A percentile compares a stretch with the other conserved stretches of the same genome.
phyloP scores from a whole-genome alignment of 2,797 vertebrate species.

The Pseudochromis fuscus region DNA sequence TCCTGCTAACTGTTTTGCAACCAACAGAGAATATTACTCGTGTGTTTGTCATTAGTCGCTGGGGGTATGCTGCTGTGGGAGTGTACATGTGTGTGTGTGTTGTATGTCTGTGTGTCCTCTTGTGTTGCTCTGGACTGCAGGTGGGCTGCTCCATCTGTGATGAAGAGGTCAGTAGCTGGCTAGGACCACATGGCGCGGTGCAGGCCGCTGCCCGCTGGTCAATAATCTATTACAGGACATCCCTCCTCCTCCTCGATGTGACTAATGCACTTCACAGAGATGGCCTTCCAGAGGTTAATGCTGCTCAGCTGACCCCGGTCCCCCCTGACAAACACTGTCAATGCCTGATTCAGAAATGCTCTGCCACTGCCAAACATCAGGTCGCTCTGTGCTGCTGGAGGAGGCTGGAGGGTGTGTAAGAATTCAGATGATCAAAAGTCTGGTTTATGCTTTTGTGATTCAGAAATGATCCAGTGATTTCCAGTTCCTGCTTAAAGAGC shows the following conservation, averaged over 20 bases:
- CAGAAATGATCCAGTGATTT: conserved; percentile 4
- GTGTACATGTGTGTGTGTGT: conserved; percentile 21
- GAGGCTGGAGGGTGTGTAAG: conserved; percentile 24
- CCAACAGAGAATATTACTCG: conserved; percentile 65
- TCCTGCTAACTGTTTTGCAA: conserved; percentile 76
- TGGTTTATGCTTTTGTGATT: not conserved
- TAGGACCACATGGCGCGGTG: conserved; percentile 78
- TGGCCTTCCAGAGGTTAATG: conserved; percentile 84
- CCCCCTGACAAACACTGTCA: conserved; percentile 80
- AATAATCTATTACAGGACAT: conserved; percentile 87
- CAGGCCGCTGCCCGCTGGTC: conserved; percentile 80
- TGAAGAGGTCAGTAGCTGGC: conserved; percentile 84
- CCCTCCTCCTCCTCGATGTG: conserved; percentile 76
- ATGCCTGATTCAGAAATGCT: conserved; percentile 63
- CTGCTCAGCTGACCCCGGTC: conserved; percentile 78
- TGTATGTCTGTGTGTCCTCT: conserved; percentile 41
- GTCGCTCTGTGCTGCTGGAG: conserved; percentile 9
- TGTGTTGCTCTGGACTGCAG: conserved; percentile 63
- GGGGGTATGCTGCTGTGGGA: conserved; percentile 47
- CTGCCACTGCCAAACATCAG: conserved; percentile 62
- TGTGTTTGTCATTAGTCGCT: conserved; percentile 68
- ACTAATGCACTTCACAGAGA: conserved; percentile 83
- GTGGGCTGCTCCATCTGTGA: conserved; percentile 76
- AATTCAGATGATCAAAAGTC: conserved; percentile 1
- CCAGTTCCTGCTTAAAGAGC: not conserved